Percentiles rank a stretch among this genome's conserved stretches.
Conservation (phyloP, 2,113 vertebrate genomes). For the Chaetorhynchus papuensis region DNA sequence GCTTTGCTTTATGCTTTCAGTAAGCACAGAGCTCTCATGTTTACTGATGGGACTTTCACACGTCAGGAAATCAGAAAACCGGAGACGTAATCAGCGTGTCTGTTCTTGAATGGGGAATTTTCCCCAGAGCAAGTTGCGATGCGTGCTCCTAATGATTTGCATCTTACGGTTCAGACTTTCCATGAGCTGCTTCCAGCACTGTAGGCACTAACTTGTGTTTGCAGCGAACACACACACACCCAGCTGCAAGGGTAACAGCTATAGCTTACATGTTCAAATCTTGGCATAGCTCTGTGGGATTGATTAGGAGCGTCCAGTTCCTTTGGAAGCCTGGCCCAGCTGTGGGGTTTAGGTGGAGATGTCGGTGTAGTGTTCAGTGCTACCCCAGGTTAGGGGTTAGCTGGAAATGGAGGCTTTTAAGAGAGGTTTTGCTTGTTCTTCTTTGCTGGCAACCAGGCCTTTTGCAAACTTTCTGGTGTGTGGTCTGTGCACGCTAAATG, state of each 20-base stretch:
- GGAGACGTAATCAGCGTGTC: neutral
- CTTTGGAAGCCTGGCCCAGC: neutral
- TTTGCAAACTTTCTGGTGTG: neutral
- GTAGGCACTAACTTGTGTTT: neutral
- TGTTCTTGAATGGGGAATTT: slow-evolving; percentile 61
- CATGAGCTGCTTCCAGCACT: neutral
- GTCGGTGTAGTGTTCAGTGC: fast-evolving
- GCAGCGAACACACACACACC: neutral
- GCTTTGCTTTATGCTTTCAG: neutral
- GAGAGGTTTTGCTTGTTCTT: neutral
- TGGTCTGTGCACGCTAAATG: neutral
- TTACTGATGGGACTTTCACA: slow-evolving; percentile 11
- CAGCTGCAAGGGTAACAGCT: neutral
- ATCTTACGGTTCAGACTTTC: slow-evolving; percentile 15
- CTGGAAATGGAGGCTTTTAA: neutral
- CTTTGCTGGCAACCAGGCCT: neutral
- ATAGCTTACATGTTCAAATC: neutral
- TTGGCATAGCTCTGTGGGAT: neutral
- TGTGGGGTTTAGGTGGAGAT: neutral
- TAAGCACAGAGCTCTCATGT: neutral
- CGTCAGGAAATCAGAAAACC: slow-evolving; percentile 1
- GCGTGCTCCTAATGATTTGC: neutral
- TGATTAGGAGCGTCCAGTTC: neutral
- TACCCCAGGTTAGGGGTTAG: neutral
- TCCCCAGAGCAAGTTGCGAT: slow-evolving; percentile 12